phyloP scores from a whole-genome alignment of 1,140 invertebrate genomes.

The Microplitis mediator region DNA sequence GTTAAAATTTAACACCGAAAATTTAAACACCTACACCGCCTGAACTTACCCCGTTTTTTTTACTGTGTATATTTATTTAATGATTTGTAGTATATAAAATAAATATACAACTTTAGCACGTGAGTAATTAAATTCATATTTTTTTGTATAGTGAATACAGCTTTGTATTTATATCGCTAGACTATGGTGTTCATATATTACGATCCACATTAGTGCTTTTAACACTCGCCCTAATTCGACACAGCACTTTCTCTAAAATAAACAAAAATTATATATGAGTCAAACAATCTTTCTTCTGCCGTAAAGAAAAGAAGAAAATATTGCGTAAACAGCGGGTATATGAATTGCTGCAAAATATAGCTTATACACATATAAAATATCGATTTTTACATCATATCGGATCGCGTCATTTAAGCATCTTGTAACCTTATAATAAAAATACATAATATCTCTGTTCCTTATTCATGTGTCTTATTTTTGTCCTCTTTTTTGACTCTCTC shows the following conservation, averaged over 20 bases:
- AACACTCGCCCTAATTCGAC: not conserved
- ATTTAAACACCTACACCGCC: too few relatives aligned
- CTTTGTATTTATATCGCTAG: constrained; percentile 15
- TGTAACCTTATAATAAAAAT: constrained; percentile 5
- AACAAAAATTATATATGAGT: constrained; percentile 17
- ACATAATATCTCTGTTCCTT: not conserved
- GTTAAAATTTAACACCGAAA: too few relatives aligned
- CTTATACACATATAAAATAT: not conserved
- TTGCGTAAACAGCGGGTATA: not conserved
- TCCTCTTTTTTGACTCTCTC: constrained; percentile 1
- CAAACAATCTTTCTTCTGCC: not conserved
- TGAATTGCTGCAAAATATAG: not conserved
- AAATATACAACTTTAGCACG: too few relatives aligned
- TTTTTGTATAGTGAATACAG: constrained; percentile 8
- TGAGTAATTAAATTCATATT: too few relatives aligned
- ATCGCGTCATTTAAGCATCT: not conserved
- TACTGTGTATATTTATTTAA: too few relatives aligned
- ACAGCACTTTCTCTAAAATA: constrained; percentile 31
- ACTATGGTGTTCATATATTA: not conserved
- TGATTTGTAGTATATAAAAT: too few relatives aligned
- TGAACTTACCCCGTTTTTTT: too few relatives aligned
- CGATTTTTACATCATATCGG: not conserved
- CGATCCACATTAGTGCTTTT: not conserved
- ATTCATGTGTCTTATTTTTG: not conserved
- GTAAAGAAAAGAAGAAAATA: not conserved